Conservation (phyloP, 1,140 invertebrate genomes). For the Centruroides vittatus region DNA sequence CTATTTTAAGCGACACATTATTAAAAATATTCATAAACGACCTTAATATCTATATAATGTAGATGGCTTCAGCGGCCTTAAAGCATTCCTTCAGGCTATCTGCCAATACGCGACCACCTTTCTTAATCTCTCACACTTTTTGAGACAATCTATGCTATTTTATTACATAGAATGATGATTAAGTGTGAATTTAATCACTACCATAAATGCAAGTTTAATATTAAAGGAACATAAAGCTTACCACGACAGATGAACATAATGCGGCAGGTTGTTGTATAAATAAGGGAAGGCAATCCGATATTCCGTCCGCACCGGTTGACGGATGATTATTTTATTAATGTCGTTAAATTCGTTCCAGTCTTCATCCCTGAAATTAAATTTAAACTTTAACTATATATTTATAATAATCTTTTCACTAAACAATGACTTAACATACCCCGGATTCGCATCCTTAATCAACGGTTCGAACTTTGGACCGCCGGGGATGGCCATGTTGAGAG, state of each 20-base stretch:
- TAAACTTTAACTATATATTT: constrained; percentile 29
- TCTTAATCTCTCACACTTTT: too few relatives aligned
- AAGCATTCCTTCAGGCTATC: too few relatives aligned
- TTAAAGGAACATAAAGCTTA: constrained; percentile 38
- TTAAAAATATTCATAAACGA: constrained; percentile 17
- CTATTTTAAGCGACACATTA: constrained; percentile 35
- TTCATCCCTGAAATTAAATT: constrained; percentile 53
- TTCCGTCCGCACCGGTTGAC: constrained; percentile 95
- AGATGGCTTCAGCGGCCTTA: too few relatives aligned
- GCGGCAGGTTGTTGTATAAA: constrained; percentile 96
- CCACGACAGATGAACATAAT: constrained; percentile 81
- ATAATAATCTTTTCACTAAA: too few relatives aligned
- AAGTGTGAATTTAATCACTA: not conserved
- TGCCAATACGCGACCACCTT: too few relatives aligned
- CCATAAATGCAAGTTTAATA: not conserved
- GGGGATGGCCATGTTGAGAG: constrained; percentile 99
- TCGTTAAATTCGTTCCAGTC: constrained; percentile 99
- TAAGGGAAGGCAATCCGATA: constrained; percentile 99
- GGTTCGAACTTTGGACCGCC: constrained; percentile 99
- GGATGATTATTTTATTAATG: constrained; percentile 99
- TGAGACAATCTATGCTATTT: too few relatives aligned
- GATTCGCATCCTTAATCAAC: constrained; percentile 91
- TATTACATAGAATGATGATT: too few relatives aligned
- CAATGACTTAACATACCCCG: constrained; percentile 44
- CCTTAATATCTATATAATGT: too few relatives aligned